Percentiles rank a stretch among this genome's conserved stretches.
These are phyloP conservation scores for Myanophis thanlyinensis DNA, from an alignment of 2,113 vertebrate species.

Conservation along the genomic window DNA sequence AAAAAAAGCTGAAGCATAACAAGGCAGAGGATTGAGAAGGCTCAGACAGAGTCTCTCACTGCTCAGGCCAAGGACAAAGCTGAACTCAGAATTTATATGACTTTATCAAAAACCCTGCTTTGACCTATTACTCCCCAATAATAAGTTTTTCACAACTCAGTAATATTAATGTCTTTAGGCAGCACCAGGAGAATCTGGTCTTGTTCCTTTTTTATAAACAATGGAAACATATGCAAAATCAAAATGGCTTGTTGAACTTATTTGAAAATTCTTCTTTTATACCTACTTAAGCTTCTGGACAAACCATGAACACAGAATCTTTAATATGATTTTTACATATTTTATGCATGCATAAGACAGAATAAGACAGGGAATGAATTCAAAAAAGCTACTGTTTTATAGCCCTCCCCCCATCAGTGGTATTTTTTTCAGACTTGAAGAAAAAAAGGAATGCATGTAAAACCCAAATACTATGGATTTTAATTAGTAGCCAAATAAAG, in stretches of 20 bases:
- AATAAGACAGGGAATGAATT: not conserved
- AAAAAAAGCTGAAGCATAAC: not conserved
- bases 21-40: not conserved
- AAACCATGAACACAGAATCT: not conserved
- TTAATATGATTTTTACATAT: not conserved
- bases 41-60: not conserved
- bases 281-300: not conserved
- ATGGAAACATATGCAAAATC: not conserved
- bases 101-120: not conserved
- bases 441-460: not conserved
- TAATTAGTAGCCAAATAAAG: not conserved
- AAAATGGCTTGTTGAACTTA: not conserved
- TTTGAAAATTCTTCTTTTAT: not conserved
- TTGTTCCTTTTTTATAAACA: not conserved
- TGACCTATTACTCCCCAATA: not conserved
- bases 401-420: not conserved
- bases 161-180: not conserved
- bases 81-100: not conserved
- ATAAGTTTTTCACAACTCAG: not conserved
- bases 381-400: not conserved
- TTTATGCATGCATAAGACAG: not conserved
- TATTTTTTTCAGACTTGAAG: not conserved
- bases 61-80: not conserved
- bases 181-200: not conserved
- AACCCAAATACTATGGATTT: not conserved